Base-by-base conservation (phyloP, 1,140 invertebrate species). In the Hestina assimilis region DNA sequence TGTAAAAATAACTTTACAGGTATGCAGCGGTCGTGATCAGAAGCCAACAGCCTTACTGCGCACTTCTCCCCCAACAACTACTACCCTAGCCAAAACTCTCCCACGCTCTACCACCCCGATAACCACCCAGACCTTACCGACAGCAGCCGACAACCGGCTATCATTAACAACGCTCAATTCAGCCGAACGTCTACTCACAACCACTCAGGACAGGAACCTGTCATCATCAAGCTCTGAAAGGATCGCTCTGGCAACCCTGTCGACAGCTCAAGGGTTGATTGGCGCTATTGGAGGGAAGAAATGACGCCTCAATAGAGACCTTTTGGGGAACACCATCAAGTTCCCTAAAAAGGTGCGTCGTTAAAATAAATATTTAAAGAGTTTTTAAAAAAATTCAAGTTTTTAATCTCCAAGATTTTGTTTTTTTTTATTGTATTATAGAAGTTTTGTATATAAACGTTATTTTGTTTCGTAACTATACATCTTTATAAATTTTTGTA, bases 201-300 rank as follows among this genome's bases (percentile, higher is more conserved):
- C 45, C 29, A 77, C 62, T 33, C 71, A 72, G 41, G 83, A 87
- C 5, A 63, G 80, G 15, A 68, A 33, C n/a, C 41, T 79, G 7
- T 41, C 70, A 0, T 41, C 70, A 0, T 42, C 60, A 0, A 73
- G 59, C 28, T 72, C 61, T 3, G 84, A 89, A 5, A 66, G 87
- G 43, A 69, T 89, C 19, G 74, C 79, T 0, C 61, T 89, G 8
- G 78, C 87, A 0, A 82, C 70, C 0, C 59, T 91, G 68, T 69
- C 90, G 69, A 60, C 80, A 9, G 85, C 81, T 14, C 91, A 89
- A 24, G 90, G 91, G 0, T 77, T 91, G 6, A 90, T 90, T 2
- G 83, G 89, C 2, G 89, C 89, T 1, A 91, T 92, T 1, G 90
- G 91, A 0, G 89, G 89, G 21, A 91, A 91, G 46, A 90, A 81